Percentiles rank a stretch among this genome's conserved stretches.
Conservation (phyloP, 1,140 invertebrate species). For the Magallana gigas region DNA sequence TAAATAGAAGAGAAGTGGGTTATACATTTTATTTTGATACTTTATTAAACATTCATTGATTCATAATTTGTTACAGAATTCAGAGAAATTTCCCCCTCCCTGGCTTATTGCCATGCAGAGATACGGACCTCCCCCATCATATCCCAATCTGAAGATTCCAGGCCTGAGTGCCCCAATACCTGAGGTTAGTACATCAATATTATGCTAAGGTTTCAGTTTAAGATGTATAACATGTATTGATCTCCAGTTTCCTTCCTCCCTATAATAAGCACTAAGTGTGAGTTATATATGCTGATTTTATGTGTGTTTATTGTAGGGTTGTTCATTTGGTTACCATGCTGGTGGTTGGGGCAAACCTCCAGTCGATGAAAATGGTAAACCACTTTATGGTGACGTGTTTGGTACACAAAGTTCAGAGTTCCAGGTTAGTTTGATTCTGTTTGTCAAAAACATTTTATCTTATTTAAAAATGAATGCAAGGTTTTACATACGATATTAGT, state of each 20-base stretch:
- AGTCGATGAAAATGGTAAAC: constrained; percentile 98
- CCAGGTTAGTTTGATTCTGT: constrained; percentile 62
- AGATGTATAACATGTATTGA: too few species aligned
- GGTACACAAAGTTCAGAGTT: constrained; percentile 82
- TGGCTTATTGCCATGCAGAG: constrained; percentile 99
- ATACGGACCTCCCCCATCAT: constrained; percentile 99
- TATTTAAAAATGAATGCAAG: neutral
- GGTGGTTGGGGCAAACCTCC: constrained; percentile 99
- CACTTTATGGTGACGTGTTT: constrained; percentile 99
- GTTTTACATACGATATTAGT: too few species aligned
- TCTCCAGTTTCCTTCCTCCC: too few species aligned
- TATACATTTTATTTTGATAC: too few species aligned
- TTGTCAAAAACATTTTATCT: neutral
- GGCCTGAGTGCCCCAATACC: constrained; percentile 83
- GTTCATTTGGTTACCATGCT: constrained; percentile 99
- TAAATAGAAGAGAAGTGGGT: too few species aligned
- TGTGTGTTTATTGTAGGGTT: constrained; percentile 91
- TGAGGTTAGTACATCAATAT: constrained; percentile 69
- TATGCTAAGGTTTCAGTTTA: too few species aligned
- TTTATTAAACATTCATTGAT: neutral
- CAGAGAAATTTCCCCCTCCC: constrained; percentile 90
- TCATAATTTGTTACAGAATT: constrained; percentile 69
- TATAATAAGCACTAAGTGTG: too few species aligned
- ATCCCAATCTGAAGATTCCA: constrained; percentile 98
- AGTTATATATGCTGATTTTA: neutral